Evolutionary conservation across 1,140 invertebrate genomes (phyloP).

Genomic region (Littorina saxatilis): DNA sequence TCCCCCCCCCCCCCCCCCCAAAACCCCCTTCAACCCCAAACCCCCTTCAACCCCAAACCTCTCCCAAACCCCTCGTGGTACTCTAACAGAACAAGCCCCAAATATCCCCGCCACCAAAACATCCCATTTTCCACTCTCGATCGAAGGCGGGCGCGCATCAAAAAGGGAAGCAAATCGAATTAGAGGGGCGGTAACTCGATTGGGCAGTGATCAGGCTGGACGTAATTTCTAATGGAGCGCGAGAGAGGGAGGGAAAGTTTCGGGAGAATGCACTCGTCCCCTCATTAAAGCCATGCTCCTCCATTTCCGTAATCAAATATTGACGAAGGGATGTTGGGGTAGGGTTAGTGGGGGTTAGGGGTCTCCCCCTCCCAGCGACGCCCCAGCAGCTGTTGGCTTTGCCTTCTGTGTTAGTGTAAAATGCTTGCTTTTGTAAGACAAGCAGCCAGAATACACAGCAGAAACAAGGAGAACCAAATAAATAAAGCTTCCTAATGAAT

Average conservation of each 20-base stretch:
- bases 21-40: too few species aligned
- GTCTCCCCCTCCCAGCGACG: neutral
- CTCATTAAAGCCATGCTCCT: slow-evolving; percentile 36
- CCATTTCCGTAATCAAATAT: slow-evolving; percentile 32
- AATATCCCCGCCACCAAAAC: too few species aligned
- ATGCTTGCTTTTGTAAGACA: too few species aligned
- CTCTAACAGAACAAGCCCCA: too few species aligned
- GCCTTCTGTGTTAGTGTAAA: too few species aligned
- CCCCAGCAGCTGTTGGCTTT: slow-evolving; percentile 24
- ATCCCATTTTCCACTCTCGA: too few species aligned
- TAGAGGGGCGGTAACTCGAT: slow-evolving; percentile 35
- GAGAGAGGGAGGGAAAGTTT: slow-evolving; percentile 28
- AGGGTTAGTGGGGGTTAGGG: neutral
- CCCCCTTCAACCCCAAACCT: too few species aligned
- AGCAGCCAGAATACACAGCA: too few species aligned
- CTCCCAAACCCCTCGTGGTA: too few species aligned
- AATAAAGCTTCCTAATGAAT: too few species aligned
- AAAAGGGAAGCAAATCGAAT: slow-evolving; percentile 33
- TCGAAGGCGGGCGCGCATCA: neutral
- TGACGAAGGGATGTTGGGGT: neutral
- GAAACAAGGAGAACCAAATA: too few species aligned
- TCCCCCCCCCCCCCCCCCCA: too few species aligned
- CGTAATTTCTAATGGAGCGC: slow-evolving; percentile 41
- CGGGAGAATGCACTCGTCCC: slow-evolving; percentile 26
- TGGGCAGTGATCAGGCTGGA: slow-evolving; percentile 37